Evolutionary conservation across 2,113 vertebrate genomes (phyloP), one percentile per base, ranked within the genome.

Genomic region (Corydoras maculifer): DNA sequence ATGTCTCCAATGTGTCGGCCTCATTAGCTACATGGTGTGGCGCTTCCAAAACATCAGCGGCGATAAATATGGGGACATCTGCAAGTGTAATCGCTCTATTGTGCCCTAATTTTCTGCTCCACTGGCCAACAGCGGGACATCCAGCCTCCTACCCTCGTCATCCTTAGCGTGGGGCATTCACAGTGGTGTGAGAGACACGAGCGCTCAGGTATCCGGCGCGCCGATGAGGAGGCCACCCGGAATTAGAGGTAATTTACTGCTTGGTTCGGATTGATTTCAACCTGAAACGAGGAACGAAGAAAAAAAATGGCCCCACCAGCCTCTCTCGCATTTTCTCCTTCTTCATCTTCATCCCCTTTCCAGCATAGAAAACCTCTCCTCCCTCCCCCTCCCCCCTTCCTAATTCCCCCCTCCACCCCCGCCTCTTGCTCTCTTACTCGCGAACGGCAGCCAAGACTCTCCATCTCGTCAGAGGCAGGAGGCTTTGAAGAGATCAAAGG

Each of bases 401-500:
- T 67, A 61, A 30, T 68, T 50, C 58, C 54, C 68, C 49, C 75
- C 57, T 8, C 62, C 68, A 80, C 72, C 66, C 76, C 72, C 55
- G 78, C 76, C 77, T 74, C 79, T 77, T 85, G 82, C 85, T 86
- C 78, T 82, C 92, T 91, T 88, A 89, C 85, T 86, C 91, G 89
- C 91, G 89, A 93, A 91, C 92, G 82, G 92, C 92, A 96, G 94
- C 94, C 96, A 96, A 96, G 92, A 91, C 94, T 94, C 92, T 92
- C 93, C 92, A 91, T 93, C 93, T 92, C 95, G 94, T 92, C 96
- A 93, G 94, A 97, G 94, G 93, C 94, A 97, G 93, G 92, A 94
- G 95, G 94, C 95, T 97, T 98, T 98, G 95, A 99, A 98, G 94
- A 98, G 96, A 99, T 99, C 94, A 99, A 99, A 99, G 96, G 93